Evolutionary conservation across 2,113 vertebrate species (phyloP).

Genomic region (Syngnathus floridae): DNA sequence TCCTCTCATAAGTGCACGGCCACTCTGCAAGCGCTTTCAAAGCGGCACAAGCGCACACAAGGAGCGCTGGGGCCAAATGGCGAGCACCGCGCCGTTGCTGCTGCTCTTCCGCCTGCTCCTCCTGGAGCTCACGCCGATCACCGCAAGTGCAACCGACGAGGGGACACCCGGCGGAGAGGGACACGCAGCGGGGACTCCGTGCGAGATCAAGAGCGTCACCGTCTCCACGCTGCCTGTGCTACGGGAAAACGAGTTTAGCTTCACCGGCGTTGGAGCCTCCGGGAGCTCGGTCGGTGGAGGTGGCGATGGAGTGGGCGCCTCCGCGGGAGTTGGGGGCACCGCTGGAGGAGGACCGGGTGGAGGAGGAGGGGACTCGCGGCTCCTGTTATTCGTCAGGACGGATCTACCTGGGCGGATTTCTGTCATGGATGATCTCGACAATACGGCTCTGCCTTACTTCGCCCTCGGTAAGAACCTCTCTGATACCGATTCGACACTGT

Average conservation of each 20-base stretch:
- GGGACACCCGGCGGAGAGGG: constrained; percentile 50
- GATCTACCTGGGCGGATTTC: constrained; percentile 92
- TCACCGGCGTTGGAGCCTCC: constrained; percentile 73
- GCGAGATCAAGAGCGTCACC: constrained; percentile 86
- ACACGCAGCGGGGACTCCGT: constrained; percentile 60
- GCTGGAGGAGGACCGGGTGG: constrained; percentile 57
- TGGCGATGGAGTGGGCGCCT: constrained; percentile 19
- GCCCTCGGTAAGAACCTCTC: constrained; percentile 82
- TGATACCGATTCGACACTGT: constrained; percentile 10
- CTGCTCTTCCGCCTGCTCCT: constrained; percentile 59
- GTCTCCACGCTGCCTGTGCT: constrained; percentile 92
- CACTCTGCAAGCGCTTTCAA: constrained; percentile 62
- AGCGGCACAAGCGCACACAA: constrained; percentile 55
- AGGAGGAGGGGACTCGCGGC: constrained; percentile 80
- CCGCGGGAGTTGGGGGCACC: constrained; percentile 48
- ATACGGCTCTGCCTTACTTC: constrained; percentile 98
- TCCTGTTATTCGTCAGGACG: constrained; percentile 89
- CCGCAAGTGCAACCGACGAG: constrained; percentile 36
- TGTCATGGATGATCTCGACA: constrained; percentile 96
- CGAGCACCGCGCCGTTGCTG: constrained; percentile 34
- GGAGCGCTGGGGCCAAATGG: constrained; percentile 64
- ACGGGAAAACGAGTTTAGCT: constrained; percentile 90
- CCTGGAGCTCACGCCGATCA: constrained; percentile 37
- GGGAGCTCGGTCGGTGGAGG: constrained; percentile 62
- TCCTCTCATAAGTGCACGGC: constrained; percentile 67